phyloP scores from a whole-genome alignment of 2,888 invertebrate genomes.

The Drosophila meridionalis region DNA sequence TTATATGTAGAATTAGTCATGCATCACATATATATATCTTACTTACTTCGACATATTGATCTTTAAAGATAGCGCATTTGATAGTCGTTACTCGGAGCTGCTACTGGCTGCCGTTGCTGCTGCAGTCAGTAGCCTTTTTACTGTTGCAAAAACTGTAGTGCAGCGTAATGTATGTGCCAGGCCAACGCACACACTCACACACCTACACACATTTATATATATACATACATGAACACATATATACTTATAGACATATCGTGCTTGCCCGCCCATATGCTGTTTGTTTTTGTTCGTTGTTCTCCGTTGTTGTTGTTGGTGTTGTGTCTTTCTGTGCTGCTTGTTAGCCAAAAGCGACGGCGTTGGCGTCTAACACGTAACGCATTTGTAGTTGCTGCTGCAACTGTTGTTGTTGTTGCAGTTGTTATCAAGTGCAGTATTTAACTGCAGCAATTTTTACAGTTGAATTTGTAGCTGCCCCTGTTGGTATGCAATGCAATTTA shows the following conservation, averaged over 20 bases:
- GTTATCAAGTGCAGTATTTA: slow-evolving; percentile 74
- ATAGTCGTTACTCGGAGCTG: not conserved
- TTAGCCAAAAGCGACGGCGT: slow-evolving; percentile 59
- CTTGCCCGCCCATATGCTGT: slow-evolving; percentile 70
- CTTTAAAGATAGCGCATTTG: slow-evolving; percentile 13
- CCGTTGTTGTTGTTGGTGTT: slow-evolving; percentile 32
- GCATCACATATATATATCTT: too few relatives aligned
- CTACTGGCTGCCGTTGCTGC: not conserved
- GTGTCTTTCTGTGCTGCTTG: slow-evolving; percentile 59
- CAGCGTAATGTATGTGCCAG: slow-evolving; percentile 52
- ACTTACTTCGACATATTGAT: not conserved
- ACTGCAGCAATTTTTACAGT: slow-evolving; percentile 75
- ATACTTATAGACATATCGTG: slow-evolving; percentile 42
- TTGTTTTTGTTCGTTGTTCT: slow-evolving; percentile 61
- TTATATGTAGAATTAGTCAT: too few relatives aligned
- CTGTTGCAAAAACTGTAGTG: slow-evolving; percentile 68
- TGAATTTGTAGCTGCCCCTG: slow-evolving; percentile 64
- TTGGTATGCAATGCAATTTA: slow-evolving; percentile 69
- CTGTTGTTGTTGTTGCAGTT: slow-evolving; percentile 36
- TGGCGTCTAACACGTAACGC: slow-evolving; percentile 65
- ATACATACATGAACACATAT: not conserved
- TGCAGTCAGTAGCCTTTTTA: slow-evolving; percentile 49
- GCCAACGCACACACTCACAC: slow-evolving; percentile 22
- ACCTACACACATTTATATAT: slow-evolving; percentile 5
- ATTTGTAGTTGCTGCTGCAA: slow-evolving; percentile 50